phyloP scores from a whole-genome alignment of 2,888 invertebrate genomes.

The Chalcosyrphus nemorum region DNA sequence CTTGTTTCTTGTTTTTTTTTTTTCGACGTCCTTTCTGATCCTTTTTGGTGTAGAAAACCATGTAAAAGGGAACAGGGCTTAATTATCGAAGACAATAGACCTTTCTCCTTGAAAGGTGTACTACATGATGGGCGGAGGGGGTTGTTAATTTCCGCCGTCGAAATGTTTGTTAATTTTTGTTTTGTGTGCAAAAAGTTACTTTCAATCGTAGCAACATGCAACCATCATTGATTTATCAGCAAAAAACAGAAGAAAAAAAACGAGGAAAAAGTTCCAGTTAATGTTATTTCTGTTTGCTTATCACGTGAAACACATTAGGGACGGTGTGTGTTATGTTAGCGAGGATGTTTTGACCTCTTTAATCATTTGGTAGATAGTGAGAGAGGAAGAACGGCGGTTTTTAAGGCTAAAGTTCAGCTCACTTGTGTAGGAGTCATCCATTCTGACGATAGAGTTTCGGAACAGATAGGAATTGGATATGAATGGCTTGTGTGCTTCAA shows the following conservation, averaged over 20 bases:
- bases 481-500: too few species aligned
- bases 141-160: slow-evolving; percentile 10
- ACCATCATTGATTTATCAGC: slow-evolving; percentile 31
- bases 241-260: background rate
- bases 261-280: background rate
- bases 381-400: background rate
- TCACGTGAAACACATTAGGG: slow-evolving; percentile 1
- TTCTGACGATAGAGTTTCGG: too few species aligned
- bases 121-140: background rate
- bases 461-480: too few species aligned
- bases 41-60: background rate
- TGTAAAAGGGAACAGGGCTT: slow-evolving; percentile 9
- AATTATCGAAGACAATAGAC: slow-evolving; percentile 32
- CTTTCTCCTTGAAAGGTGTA: background rate
- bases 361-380: slow-evolving; percentile 2
- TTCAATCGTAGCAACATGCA: slow-evolving; percentile 7
- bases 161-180: slow-evolving; percentile 12
- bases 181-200: slow-evolving; percentile 1
- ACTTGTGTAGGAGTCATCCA: too few species aligned
- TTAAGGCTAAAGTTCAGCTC: background rate
- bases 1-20: background rate
- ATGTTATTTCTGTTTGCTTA: background rate
- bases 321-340: background rate
- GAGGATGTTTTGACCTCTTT: background rate
- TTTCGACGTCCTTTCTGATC: slow-evolving; percentile 4